Percentiles rank a stretch among this genome's conserved stretches.
These are phyloP conservation scores for Peucedramus taeniatus DNA, from an alignment of 2,113 vertebrate species.

Conservation along the genomic window DNA sequence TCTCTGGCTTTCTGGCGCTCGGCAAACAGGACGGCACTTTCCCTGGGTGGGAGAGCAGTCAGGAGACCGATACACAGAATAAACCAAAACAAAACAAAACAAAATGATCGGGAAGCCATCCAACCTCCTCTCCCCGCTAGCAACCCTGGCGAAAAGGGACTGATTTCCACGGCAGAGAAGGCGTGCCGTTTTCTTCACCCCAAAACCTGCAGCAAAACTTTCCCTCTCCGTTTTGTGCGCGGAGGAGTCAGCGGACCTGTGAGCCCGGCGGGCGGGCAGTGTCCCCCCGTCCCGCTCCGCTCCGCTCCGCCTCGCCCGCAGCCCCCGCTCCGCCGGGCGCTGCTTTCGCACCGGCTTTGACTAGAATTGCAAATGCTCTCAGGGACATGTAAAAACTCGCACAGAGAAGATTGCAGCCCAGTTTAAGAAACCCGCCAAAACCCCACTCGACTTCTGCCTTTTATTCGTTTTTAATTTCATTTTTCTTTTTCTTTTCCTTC, in stretches of 20 bases:
- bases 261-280: background rate
- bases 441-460: background rate
- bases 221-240: background rate
- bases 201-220: background rate
- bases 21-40: background rate
- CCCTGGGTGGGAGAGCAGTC: background rate
- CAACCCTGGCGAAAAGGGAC: background rate
- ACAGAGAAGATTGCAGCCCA: background rate
- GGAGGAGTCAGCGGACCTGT: no score
- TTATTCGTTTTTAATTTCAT: accelerated
- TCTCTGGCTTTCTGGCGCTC: background rate
- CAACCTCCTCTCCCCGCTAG: background rate
- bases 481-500: accelerated
- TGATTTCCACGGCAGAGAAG: background rate
- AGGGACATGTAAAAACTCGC: background rate
- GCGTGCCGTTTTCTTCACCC: background rate
- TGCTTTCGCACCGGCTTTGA: background rate
- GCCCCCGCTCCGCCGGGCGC: background rate
- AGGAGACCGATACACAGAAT: background rate
- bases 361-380: background rate
- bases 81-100: background rate
- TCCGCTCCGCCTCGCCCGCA: background rate
- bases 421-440: background rate
- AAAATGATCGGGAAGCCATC: background rate
- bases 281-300: background rate